phyloP scores from a whole-genome alignment of 64 coral and sea anemone species.

The Dendronephthya gigantea region DNA sequence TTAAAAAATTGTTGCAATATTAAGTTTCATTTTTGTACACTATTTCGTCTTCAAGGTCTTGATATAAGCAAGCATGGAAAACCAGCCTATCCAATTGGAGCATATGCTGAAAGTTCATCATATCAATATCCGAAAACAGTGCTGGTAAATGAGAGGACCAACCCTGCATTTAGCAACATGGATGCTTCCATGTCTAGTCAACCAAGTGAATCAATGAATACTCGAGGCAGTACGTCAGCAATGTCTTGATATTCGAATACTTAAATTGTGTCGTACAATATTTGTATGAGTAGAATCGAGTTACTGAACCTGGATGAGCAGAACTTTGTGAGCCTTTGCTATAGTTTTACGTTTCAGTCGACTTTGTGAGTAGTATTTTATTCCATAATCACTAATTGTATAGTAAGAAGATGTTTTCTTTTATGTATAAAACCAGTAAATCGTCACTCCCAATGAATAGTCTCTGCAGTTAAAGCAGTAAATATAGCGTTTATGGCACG shows the following conservation, averaged over 20 bases:
- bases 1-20: no score
- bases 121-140: neutral
- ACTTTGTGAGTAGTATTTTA: no score
- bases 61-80: conserved; percentile 29
- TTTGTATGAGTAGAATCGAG: neutral
- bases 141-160: neutral
- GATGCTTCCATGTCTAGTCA: neutral
- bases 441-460: no score
- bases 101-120: neutral
- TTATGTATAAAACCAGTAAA: no score
- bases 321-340: no score
- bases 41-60: conserved; percentile 13
- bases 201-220: neutral
- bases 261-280: neutral
- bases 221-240: neutral
- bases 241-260: neutral
- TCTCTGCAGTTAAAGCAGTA: no score
- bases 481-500: no score
- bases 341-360: no score
- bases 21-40: no score
- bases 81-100: conserved; percentile 36
- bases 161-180: conserved; percentile 2
- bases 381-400: no score
- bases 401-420: no score
- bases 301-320: neutral